Base-by-base conservation (phyloP, 2,888 invertebrate species). In the Morpho helenor region DNA sequence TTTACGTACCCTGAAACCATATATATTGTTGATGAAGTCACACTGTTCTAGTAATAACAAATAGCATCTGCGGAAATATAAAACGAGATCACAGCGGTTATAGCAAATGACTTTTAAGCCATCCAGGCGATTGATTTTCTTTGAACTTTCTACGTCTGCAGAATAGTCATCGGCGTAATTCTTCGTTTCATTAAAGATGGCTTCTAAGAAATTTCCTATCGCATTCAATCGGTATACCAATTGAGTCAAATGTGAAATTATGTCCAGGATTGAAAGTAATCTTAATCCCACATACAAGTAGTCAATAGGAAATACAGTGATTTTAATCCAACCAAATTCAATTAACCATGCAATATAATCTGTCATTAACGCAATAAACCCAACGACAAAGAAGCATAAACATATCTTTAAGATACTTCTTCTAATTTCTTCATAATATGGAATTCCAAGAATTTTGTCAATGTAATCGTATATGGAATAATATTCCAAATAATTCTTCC, bases 21-120 rank as follows among this genome's bases (percentile, higher is more conserved):
- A 68, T 43, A 60, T 59, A 31, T 16, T 59, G 41, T 68, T 67
- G n/a, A 67, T 46, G 51, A 59, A 66, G 7, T 63, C 59, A 22
- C 56, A 56, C 57, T 68, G 66, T 39, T 63, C 59, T 7, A 60
- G 44, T 47, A 68, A 52, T 41, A 67, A 56, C 10, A 64, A 46
- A 16, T 63, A 66, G n/a, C 56, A 66, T 56, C 63, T 66, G 39
- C 45, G 58, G 16, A 66, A 51, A 50, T 58, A 52, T 7, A 52
- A 42, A 7, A 69, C 53, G 7, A 60, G 55, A 23, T 57, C 48
- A 7, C 55, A 45, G 9, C 48, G 48, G 46, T 42, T 49, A 2
- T 61, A 60, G 10, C 55, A 52, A 49, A 56, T 22, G 4, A 51
- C 56, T n/a, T 62, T 65, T n/a, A 62, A 54, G 8, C 16, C 47